Evolutionary conservation across 2,888 invertebrate species (phyloP).

Genomic region (Onthophagus sagittarius): DNA sequence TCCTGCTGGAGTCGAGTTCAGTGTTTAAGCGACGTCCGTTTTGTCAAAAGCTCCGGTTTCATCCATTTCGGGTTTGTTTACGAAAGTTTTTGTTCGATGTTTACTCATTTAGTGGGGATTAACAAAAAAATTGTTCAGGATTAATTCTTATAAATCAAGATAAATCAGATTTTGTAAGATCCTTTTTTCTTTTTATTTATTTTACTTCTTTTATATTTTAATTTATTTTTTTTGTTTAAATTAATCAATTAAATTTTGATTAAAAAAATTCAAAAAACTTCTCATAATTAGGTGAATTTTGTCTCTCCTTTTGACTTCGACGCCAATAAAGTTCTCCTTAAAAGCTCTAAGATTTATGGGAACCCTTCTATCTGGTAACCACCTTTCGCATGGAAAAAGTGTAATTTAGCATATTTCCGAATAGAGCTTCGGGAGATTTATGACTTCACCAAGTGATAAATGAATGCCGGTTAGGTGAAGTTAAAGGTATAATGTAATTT

Average conservation of each 20-base stretch:
- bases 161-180: neutral
- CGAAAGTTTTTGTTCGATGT: neutral
- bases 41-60: neutral
- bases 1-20: neutral
- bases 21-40: neutral
- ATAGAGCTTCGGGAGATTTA: constrained; percentile 7
- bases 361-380: neutral
- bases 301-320: neutral
- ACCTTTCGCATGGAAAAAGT: neutral
- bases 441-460: neutral
- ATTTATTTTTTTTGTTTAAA: neutral
- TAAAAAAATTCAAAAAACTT: no score
- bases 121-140: no score
- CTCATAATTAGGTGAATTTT: no score
- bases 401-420: constrained; percentile 12
- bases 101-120: no score
- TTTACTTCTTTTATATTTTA: neutral
- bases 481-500: neutral
- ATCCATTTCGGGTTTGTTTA: neutral
- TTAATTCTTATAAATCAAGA: no score
- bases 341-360: neutral
- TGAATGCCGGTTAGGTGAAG: constrained; percentile 4
- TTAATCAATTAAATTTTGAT: no score
- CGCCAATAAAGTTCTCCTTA: neutral
- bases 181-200: neutral